Evolutionary conservation across 2,888 invertebrate genomes (phyloP).

Genomic region (Cryptocephalus primarius): DNA sequence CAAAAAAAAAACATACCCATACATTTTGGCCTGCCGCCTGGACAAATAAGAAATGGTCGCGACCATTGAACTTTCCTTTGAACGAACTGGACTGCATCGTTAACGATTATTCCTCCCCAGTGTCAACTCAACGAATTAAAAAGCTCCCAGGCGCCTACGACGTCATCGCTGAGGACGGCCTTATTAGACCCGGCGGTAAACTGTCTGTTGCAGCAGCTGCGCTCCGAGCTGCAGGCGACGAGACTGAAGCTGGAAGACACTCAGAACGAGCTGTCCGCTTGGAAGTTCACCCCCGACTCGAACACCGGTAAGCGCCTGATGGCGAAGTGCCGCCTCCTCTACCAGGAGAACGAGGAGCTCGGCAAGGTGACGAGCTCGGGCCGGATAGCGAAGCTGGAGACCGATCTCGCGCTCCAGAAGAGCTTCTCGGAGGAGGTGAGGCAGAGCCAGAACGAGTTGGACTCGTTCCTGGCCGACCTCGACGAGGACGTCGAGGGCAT

Average conservation of each 20-base stretch:
- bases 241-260: constrained; percentile 91
- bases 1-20: no score
- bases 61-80: not conserved
- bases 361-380: constrained; percentile 94
- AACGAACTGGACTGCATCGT: not conserved
- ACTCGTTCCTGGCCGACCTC: constrained; percentile 88
- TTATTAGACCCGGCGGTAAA: constrained; percentile 93
- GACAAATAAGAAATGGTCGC: no score
- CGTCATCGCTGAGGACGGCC: constrained; percentile 65
- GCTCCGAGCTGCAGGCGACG: constrained; percentile 79
- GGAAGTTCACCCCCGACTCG: constrained; percentile 99
- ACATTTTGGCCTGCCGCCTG: no score
- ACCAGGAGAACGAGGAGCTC: constrained; percentile 95
- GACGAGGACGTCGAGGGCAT: constrained; percentile 98
- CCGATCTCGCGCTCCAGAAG: constrained; percentile 88
- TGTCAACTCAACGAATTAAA: constrained; percentile 91
- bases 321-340: constrained; percentile 90
- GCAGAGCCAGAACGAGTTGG: constrained; percentile 91
- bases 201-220: constrained; percentile 80
- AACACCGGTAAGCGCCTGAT: constrained; percentile 96
- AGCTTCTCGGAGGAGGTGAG: constrained; percentile 94
- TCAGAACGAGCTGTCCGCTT: constrained; percentile 93
- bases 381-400: constrained; percentile 87
- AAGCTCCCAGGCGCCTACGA: constrained; percentile 72
- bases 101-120: constrained; percentile 37